A percentile compares a stretch with the other conserved stretches of the same genome.
These are phyloP conservation scores for Hemiprocne comata DNA, from an alignment of 2,113 vertebrate genomes.

Conservation along the genomic window DNA sequence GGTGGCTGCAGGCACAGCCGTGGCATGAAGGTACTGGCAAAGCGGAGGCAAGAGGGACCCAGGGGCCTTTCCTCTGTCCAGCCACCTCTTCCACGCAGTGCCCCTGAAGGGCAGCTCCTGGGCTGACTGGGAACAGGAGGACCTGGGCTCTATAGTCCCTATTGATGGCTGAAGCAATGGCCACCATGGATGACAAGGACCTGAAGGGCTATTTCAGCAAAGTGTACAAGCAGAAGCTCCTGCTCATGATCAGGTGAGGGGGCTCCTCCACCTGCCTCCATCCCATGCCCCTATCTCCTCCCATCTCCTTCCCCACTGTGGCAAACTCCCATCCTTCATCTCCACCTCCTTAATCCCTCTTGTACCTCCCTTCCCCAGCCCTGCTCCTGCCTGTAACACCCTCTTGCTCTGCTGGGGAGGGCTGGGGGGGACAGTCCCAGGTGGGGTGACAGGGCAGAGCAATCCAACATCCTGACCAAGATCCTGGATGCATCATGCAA, in stretches of 20 bases:
- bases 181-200: conserved; percentile 43
- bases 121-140: not conserved
- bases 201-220: conserved; percentile 42
- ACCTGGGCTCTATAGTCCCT: not conserved
- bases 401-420: not conserved
- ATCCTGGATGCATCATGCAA: rapidly evolving
- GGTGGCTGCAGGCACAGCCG: rapidly evolving
- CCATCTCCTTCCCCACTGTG: rapidly evolving
- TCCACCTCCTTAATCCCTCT: not conserved
- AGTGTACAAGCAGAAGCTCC: conserved; percentile 57
- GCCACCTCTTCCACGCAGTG: not conserved
- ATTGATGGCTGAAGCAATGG: not conserved
- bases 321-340: not conserved
- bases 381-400: too few species aligned
- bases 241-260: conserved; percentile 64
- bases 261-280: not conserved
- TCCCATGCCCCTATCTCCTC: not conserved
- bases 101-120: not conserved
- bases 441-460: not conserved
- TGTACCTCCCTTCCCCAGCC: not conserved
- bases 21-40: not conserved
- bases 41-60: not conserved
- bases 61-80: not conserved
- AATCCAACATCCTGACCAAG: not conserved
- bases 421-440: not conserved